phyloP scores from a whole-genome alignment of 1,140 invertebrate genomes.

The Plectrocnemia conspersa region DNA sequence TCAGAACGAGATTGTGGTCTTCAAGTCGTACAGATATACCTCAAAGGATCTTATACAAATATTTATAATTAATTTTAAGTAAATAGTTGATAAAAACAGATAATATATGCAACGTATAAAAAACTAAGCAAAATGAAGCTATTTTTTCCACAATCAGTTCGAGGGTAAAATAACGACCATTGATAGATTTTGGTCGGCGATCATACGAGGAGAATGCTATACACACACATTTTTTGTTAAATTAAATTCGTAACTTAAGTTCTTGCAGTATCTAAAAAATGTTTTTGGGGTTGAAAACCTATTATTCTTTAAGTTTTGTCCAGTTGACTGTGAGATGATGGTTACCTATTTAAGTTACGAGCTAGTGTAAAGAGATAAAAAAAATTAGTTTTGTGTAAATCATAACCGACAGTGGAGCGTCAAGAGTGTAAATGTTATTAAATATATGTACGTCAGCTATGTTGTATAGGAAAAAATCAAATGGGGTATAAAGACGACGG shows the following conservation, averaged over 20 bases:
- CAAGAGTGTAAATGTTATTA: constrained; percentile 26
- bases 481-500: constrained; percentile 17
- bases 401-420: constrained; percentile 21
- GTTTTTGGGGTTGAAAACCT: constrained; percentile 25
- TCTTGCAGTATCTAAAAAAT: constrained; percentile 31
- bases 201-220: constrained; percentile 10
- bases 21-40: constrained; percentile 36
- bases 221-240: constrained; percentile 25
- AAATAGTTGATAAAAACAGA: constrained; percentile 34
- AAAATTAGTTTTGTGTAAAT: constrained; percentile 28
- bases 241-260: constrained; percentile 28
- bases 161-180: constrained; percentile 20
- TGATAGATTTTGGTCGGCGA: constrained; percentile 3
- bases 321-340: constrained; percentile 34
- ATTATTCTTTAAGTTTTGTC: constrained; percentile 33
- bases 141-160: constrained; percentile 32
- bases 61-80: constrained; percentile 36
- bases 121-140: constrained; percentile 34
- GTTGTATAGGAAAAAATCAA: constrained; percentile 20
- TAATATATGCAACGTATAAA: constrained; percentile 32
- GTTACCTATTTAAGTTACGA: constrained; percentile 35
- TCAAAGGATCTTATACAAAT: constrained; percentile 36
- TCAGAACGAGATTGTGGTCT: constrained; percentile 33
- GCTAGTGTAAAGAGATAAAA: constrained; percentile 30
- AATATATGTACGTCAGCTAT: constrained; percentile 26